Percentiles rank a stretch among this genome's conserved stretches.
These are phyloP conservation scores for Limenitis arthemis DNA, from an alignment of 2,888 invertebrate species.

Conservation along the genomic window DNA sequence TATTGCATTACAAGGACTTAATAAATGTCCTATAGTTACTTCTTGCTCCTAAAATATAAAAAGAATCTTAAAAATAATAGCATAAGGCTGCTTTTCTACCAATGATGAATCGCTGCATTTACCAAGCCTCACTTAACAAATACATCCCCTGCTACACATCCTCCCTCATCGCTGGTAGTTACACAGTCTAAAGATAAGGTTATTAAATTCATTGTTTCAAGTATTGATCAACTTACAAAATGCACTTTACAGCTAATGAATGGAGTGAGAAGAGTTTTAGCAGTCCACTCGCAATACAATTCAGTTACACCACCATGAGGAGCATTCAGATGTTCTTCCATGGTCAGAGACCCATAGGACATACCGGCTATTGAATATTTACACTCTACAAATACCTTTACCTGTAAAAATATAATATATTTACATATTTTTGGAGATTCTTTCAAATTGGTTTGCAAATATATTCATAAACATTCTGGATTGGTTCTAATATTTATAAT, in stretches of 20 bases:
- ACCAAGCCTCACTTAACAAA: too few species aligned
- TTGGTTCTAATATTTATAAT: background rate
- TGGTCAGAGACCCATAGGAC: conserved; percentile 45
- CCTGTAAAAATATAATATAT: conserved; percentile 30
- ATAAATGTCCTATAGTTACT: conserved; percentile 58
- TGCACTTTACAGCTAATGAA: conserved; percentile 60
- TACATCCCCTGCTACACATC: too few species aligned
- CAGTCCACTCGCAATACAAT: conserved; percentile 54
- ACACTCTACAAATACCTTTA: conserved; percentile 47
- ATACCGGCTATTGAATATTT: conserved; percentile 52
- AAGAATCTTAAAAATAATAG: background rate
- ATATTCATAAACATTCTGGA: background rate
- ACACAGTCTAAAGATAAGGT: too few species aligned
- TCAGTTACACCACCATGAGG: conserved; percentile 57
- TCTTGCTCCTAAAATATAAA: conserved; percentile 52
- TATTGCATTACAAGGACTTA: conserved; percentile 56
- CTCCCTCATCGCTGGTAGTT: too few species aligned
- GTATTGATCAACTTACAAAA: conserved; percentile 43
- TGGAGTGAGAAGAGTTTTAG: conserved; percentile 50
- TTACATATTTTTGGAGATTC: background rate
- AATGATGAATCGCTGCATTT: too few species aligned
- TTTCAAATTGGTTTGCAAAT: too few species aligned
- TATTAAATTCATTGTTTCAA: too few species aligned
- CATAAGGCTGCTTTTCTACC: too few species aligned
- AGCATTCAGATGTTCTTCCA: conserved; percentile 55